These are phyloP conservation scores for Oikopleura dioica DNA, from an alignment of 23 tunicate species.

Conservation along the genomic window DNA sequence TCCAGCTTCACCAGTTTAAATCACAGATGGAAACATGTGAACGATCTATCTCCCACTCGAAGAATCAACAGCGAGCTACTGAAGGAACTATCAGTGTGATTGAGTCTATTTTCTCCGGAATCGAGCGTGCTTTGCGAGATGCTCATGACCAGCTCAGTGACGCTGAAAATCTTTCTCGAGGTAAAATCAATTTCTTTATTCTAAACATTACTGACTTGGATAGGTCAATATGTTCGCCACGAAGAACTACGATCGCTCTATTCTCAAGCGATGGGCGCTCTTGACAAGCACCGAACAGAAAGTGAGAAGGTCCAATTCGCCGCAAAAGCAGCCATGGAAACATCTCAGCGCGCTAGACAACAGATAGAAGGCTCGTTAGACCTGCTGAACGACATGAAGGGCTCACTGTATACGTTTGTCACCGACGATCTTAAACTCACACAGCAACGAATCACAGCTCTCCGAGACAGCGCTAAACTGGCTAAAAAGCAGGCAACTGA, in stretches of 20 bases:
- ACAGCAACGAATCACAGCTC: neutral
- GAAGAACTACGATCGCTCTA: slow-evolving; percentile 3
- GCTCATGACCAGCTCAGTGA: neutral
- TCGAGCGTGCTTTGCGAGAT: neutral
- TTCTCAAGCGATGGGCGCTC: slow-evolving; percentile 9
- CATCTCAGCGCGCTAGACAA: neutral
- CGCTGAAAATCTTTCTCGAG: neutral
- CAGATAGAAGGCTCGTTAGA: neutral
- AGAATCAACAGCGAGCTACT: neutral
- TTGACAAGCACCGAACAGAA: neutral
- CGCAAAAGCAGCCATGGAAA: neutral
- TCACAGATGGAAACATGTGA: slow-evolving; percentile 1
- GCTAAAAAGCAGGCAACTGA: neutral
- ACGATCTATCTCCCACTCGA: neutral
- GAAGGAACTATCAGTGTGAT: neutral
- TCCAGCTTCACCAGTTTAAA: neutral
- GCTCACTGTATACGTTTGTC: neutral
- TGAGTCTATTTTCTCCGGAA: neutral
- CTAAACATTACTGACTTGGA: neutral
- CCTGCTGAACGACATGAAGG: neutral
- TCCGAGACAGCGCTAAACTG: neutral
- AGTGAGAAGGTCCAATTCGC: slow-evolving; percentile 6
- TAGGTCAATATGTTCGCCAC: neutral
- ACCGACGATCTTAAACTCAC: neutral
- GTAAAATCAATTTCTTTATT: neutral